A percentile compares a stretch with the other conserved stretches of the same genome.
Evolutionary conservation across 2,113 vertebrate genomes (phyloP).

Genomic region (Sinocyclocheilus rhinocerous): DNA sequence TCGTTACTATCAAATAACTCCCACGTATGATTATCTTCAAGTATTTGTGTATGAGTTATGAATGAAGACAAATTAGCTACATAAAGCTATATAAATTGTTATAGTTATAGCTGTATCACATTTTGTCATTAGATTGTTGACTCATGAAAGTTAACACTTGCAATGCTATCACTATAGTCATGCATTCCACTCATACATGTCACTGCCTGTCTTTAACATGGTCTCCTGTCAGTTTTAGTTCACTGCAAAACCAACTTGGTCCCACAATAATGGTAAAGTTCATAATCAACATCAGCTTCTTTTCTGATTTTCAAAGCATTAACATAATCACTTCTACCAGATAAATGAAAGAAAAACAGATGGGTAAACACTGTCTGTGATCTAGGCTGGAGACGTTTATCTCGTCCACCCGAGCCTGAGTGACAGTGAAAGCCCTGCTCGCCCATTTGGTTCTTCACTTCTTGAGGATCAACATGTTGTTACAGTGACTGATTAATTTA

Average conservation of each 20-base stretch:
- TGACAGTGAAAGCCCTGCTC: slow-evolving; percentile 46
- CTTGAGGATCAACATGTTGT: not conserved
- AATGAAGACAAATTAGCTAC: not conserved
- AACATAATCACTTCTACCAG: no score
- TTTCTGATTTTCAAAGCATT: not conserved
- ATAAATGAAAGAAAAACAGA: slow-evolving; percentile 6
- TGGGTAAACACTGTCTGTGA: not conserved
- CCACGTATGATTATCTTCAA: no score
- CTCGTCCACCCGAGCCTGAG: slow-evolving; percentile 28
- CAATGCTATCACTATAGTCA: slow-evolving; percentile 17
- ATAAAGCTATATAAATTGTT: not conserved
- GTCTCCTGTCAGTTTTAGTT: slow-evolving; percentile 26
- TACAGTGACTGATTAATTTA: not conserved
- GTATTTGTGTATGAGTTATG: not conserved
- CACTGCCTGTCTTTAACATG: slow-evolving; percentile 49
- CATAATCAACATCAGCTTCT: no score
- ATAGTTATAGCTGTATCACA: not conserved
- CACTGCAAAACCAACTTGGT: not conserved
- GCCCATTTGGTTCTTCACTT: slow-evolving; percentile 32
- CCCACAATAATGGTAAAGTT: not conserved
- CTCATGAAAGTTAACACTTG: not conserved
- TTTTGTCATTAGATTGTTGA: not conserved
- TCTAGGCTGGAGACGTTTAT: slow-evolving; percentile 1
- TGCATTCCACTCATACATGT: slow-evolving; percentile 33
- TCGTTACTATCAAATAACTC: no score